Percentiles rank a stretch among this genome's conserved stretches.
These are phyloP conservation scores for Campylorhamphus procurvoides DNA, from an alignment of 2,113 vertebrate species.

Conservation along the genomic window DNA sequence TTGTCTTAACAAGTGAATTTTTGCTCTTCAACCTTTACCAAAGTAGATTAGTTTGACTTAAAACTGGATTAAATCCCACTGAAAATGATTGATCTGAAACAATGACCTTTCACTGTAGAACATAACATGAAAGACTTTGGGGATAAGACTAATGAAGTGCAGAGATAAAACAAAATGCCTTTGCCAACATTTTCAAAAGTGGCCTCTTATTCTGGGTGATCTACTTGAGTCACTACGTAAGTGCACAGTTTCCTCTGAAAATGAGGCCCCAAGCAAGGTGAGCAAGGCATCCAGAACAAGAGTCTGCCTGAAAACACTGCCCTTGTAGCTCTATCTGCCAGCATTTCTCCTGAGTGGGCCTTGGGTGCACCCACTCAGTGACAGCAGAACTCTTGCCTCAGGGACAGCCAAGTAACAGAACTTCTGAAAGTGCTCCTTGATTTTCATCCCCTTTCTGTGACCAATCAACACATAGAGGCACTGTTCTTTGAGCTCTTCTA, in stretches of 20 bases:
- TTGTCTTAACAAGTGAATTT: neutral
- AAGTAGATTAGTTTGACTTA: slow-evolving; percentile 34
- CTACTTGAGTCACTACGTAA: neutral
- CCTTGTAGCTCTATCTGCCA: neutral
- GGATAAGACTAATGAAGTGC: slow-evolving; percentile 13
- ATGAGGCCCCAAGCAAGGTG: neutral
- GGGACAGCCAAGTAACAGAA: neutral
- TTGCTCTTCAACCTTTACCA: slow-evolving; percentile 16
- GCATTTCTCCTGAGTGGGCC: neutral
- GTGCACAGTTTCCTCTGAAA: neutral
- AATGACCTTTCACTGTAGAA: slow-evolving; percentile 10
- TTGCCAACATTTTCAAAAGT: neutral
- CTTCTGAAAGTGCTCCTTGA: neutral
- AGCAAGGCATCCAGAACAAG: neutral
- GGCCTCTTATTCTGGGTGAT: neutral
- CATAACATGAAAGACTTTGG: slow-evolving; percentile 7
- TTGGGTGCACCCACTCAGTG: neutral
- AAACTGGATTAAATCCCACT: neutral
- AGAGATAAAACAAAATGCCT: slow-evolving; percentile 32
- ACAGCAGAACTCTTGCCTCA: neutral
- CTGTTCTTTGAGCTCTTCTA: neutral
- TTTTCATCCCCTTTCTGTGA: neutral
- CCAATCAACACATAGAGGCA: neutral
- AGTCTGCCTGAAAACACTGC: neutral
- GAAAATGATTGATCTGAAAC: slow-evolving; percentile 37